A percentile compares a stretch with the other conserved stretches of the same genome.
phyloP scores from a whole-genome alignment of 1,140 invertebrate species.

The Chironomus tepperi region DNA sequence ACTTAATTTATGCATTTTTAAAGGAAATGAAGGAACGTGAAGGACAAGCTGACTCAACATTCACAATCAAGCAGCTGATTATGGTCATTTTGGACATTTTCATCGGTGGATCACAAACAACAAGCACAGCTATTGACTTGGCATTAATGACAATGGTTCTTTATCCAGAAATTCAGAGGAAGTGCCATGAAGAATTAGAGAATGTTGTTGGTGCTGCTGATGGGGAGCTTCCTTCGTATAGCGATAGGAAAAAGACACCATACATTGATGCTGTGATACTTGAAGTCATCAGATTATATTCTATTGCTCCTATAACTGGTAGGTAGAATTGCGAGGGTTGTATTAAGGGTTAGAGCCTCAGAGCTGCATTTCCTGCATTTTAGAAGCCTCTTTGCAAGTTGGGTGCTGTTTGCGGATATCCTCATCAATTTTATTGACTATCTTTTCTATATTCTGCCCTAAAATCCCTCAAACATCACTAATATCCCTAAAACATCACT shows the following conservation, averaged over 20 bases:
- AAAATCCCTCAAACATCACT: no score
- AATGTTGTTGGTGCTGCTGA: conserved; percentile 38
- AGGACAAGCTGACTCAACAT: conserved; percentile 40
- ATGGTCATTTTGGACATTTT: conserved; percentile 63
- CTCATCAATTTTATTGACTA: no score
- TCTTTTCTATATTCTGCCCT: no score
- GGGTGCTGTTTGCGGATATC: no score
- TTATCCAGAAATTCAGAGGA: conserved; percentile 55
- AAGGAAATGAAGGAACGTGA: conserved; percentile 51
- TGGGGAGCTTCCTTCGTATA: conserved; percentile 36
- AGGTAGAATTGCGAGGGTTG: no score
- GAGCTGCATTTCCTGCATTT: no score
- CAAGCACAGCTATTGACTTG: conserved; percentile 61
- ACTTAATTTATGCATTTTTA: conserved; percentile 71
- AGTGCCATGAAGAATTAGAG: conserved; percentile 56
- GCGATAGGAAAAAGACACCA: conserved; percentile 46
- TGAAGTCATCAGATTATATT: conserved; percentile 53
- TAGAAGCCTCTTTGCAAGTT: no score
- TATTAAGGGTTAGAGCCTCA: no score
- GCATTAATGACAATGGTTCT: conserved; percentile 57
- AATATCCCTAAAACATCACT: no score
- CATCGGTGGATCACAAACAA: conserved; percentile 63
- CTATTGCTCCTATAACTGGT: conserved; percentile 53
- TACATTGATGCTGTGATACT: conserved; percentile 56
- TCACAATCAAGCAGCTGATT: conserved; percentile 58